Conservation (phyloP, 2,113 vertebrate species). For the Rhinichthys klamathensis region DNA sequence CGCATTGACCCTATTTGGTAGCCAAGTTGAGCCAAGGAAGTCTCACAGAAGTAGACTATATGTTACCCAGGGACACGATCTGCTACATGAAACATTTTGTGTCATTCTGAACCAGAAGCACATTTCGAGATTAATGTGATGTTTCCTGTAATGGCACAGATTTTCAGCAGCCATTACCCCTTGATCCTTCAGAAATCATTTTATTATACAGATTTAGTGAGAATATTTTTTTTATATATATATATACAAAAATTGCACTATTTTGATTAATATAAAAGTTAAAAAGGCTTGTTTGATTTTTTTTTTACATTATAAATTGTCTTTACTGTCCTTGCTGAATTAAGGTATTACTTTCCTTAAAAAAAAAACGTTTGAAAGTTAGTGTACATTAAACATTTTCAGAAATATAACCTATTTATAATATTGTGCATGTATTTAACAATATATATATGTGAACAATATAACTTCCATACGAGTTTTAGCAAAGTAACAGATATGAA, state of each 20-base stretch:
- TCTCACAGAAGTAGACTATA: not conserved
- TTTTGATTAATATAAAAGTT: not conserved
- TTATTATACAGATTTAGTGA: not conserved
- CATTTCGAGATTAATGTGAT: not conserved
- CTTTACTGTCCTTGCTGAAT: not conserved
- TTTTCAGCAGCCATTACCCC: no score
- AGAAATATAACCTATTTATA: no score
- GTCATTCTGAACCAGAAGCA: not conserved
- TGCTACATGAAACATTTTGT: not conserved
- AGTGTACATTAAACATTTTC: no score
- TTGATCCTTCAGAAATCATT: no score
- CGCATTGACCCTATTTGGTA: slow-evolving; percentile 5
- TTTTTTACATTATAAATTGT: not conserved
- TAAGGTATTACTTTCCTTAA: not conserved
- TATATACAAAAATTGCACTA: no score
- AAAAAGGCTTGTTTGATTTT: not conserved
- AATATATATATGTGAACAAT: no score
- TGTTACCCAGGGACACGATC: not conserved
- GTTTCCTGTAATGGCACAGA: no score
- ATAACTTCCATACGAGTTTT: no score
- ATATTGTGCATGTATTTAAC: not conserved
- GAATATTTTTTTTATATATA: no score
- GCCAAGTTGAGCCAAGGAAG: not conserved
- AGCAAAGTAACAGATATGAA: no score
- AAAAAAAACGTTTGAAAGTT: no score